Conservation (phyloP, 1,140 invertebrate species). For the Drosophila paulistorum region DNA sequence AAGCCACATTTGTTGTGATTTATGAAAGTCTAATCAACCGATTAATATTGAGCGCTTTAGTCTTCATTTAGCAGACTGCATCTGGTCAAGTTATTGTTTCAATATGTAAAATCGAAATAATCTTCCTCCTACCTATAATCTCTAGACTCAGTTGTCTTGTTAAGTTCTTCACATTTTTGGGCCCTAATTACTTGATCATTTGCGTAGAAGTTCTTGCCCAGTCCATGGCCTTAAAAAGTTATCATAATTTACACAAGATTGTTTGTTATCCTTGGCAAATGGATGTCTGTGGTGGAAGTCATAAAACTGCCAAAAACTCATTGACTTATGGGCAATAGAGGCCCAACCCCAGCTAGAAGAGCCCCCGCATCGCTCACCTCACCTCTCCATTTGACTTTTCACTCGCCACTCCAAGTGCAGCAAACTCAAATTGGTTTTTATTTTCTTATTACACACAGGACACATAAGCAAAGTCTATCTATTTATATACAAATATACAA, state of each 20-base stretch:
- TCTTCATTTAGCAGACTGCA: no score
- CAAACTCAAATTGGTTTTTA: conserved; percentile 53
- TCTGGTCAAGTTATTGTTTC: no score
- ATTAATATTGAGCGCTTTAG: no score
- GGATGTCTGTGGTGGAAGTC: conserved; percentile 24
- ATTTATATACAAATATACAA: conserved; percentile 34
- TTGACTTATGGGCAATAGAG: conserved; percentile 67
- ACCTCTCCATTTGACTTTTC: background rate
- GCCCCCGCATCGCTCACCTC: conserved; percentile 1
- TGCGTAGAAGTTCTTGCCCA: background rate
- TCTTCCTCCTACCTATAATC: no score
- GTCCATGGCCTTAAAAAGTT: background rate
- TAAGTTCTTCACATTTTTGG: background rate
- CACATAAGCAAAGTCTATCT: conserved; percentile 42
- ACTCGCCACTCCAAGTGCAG: conserved; percentile 24
- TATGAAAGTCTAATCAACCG: no score
- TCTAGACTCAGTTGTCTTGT: no score
- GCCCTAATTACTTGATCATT: conserved; percentile 11
- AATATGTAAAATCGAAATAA: no score
- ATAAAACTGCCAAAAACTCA: conserved; percentile 79
- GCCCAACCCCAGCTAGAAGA: conserved; percentile 11
- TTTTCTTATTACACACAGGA: conserved; percentile 2
- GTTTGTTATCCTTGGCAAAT: background rate
- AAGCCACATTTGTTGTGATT: no score
- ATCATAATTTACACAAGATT: conserved; percentile 1